phyloP scores from a whole-genome alignment of 2,113 vertebrate genomes.

The Colius striatus region DNA sequence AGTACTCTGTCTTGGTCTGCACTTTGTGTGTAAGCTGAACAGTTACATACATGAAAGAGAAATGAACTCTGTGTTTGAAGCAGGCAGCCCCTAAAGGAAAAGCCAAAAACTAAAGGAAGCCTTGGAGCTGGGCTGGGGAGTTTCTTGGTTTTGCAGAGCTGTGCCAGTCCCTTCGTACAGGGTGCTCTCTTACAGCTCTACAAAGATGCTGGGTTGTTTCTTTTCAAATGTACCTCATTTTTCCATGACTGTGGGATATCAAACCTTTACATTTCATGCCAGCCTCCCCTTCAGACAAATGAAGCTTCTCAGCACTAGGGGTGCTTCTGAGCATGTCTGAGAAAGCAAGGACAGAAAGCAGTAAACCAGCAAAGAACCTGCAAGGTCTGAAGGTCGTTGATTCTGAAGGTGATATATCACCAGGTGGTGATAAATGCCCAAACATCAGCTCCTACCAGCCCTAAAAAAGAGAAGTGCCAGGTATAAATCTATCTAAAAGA shows the following conservation, averaged over 20 bases:
- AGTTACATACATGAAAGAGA: background rate
- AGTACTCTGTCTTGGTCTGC: background rate
- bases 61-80: background rate
- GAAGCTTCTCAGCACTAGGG: background rate
- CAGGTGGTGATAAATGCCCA: constrained; percentile 10
- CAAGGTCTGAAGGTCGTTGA: background rate
- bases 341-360: background rate
- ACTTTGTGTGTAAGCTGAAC: background rate
- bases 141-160: background rate
- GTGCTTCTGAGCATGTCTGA: background rate
- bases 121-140: background rate
- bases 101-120: too few relatives aligned
- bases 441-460: background rate
- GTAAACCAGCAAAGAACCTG: constrained; percentile 10
- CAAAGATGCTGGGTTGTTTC: background rate
- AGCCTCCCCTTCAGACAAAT: background rate
- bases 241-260: background rate
- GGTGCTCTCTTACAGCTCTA: background rate
- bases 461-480: background rate
- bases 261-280: background rate
- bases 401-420: background rate
- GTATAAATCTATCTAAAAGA: background rate
- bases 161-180: background rate
- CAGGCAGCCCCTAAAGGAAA: background rate
- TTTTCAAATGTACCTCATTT: background rate